A percentile compares a stretch with the other conserved stretches of the same genome.
Conservation (phyloP, 1,140 invertebrate species). For the Lepeophtheirus salmonis region DNA sequence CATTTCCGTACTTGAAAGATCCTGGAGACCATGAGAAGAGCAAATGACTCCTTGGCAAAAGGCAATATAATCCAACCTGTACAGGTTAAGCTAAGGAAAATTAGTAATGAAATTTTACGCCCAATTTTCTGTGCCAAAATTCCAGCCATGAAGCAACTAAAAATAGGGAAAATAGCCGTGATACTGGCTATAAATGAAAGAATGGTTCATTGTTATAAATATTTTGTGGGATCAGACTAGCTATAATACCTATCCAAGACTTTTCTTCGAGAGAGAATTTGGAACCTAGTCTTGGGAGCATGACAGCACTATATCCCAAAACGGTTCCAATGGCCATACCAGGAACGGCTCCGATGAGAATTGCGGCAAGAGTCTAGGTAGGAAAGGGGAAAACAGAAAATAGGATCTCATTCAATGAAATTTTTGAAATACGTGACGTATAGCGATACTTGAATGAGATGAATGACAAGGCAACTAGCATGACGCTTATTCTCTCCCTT, state of each 20-base stretch:
- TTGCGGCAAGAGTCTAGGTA: neutral
- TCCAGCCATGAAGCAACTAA: neutral
- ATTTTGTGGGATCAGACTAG: too few relatives aligned
- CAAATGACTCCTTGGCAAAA: neutral
- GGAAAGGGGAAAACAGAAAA: too few relatives aligned
- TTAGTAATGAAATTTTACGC: neutral
- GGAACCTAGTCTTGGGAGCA: neutral
- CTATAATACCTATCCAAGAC: neutral
- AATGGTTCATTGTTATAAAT: neutral
- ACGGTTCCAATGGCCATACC: neutral
- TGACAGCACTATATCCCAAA: neutral
- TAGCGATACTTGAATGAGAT: too few relatives aligned
- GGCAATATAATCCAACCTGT: neutral
- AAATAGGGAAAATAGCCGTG: neutral
- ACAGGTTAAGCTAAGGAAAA: neutral
- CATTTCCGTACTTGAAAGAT: neutral
- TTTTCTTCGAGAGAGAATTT: neutral
- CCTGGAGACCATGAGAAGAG: neutral
- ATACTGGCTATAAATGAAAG: neutral
- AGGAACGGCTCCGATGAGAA: neutral
- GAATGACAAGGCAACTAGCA: too few relatives aligned
- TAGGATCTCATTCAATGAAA: too few relatives aligned
- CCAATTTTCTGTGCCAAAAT: neutral
- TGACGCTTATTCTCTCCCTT: too few relatives aligned
- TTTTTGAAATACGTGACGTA: too few relatives aligned